Conservation (phyloP, 2,888 invertebrate genomes). For the Tenthredo scrophulariae region DNA sequence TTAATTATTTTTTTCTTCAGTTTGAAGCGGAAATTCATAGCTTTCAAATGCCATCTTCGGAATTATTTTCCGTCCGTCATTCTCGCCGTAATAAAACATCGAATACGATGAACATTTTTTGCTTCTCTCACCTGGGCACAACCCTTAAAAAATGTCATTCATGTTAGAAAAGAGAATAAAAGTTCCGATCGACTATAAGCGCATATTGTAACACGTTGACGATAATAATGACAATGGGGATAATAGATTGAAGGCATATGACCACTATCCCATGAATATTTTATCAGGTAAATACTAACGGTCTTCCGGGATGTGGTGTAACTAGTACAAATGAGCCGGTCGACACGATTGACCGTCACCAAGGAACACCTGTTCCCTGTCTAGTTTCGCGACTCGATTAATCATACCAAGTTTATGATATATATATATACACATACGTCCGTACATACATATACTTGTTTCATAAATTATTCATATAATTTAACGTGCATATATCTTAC, state of each 20-base stretch:
- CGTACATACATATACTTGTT: neutral
- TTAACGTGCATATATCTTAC: neutral
- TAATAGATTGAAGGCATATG: neutral
- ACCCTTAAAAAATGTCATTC: too few relatives aligned
- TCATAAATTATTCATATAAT: neutral
- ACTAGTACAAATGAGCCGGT: constrained; percentile 18
- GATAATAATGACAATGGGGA: neutral
- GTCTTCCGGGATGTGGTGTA: neutral
- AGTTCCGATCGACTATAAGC: neutral
- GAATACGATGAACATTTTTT: too few relatives aligned
- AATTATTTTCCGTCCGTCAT: too few relatives aligned
- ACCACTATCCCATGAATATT: neutral
- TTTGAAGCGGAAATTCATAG: too few relatives aligned
- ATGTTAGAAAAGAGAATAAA: neutral
- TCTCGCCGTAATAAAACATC: too few relatives aligned
- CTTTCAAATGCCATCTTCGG: too few relatives aligned
- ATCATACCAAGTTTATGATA: neutral
- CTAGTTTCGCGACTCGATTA: constrained; percentile 8
- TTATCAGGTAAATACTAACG: neutral
- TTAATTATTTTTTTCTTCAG: too few relatives aligned
- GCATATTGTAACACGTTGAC: neutral
- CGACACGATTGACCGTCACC: constrained; percentile 33
- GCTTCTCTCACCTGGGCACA: too few relatives aligned
- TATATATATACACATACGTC: neutral
- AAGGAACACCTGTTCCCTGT: constrained; percentile 33